Conservation (phyloP, 2,888 invertebrate species). For the Cerceris ruficornis region DNA sequence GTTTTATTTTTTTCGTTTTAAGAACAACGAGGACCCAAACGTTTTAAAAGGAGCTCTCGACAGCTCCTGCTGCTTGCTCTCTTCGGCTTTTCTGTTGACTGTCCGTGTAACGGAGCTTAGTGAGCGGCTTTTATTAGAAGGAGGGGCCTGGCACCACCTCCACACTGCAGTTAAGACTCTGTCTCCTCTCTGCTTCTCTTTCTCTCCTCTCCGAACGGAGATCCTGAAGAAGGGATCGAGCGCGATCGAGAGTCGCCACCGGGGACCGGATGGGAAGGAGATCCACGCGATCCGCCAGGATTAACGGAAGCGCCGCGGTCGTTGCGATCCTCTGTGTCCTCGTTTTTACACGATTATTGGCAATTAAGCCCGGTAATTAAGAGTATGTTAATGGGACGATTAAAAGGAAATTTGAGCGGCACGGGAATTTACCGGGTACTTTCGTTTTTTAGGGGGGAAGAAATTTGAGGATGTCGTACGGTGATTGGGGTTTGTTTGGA, state of each 20-base stretch:
- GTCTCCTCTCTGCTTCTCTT: conserved; percentile 56
- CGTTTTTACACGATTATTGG: neutral
- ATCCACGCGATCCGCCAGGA: neutral
- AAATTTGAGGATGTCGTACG: no score
- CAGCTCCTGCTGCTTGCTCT: conserved; percentile 79
- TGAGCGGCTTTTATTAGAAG: conserved; percentile 82
- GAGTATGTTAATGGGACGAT: no score
- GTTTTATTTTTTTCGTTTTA: conserved; percentile 18
- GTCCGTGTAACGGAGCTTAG: conserved; percentile 80
- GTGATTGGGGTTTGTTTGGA: no score
- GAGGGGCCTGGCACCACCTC: conserved; percentile 80
- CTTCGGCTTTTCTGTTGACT: conserved; percentile 80
- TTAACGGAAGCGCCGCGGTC: no score
- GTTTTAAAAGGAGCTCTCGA: conserved; percentile 67
- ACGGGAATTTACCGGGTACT: no score
- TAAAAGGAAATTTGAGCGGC: no score
- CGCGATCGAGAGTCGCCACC: neutral
- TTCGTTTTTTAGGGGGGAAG: no score
- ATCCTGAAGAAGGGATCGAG: conserved; percentile 20
- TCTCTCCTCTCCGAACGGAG: conserved; percentile 30
- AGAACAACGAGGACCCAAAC: conserved; percentile 54
- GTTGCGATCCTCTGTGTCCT: no score
- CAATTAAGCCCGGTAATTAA: no score
- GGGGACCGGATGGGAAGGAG: conserved; percentile 12
- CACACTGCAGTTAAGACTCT: conserved; percentile 77